Base-by-base conservation (phyloP, 1,140 invertebrate species). In the Drosophila malerkotliana region DNA sequence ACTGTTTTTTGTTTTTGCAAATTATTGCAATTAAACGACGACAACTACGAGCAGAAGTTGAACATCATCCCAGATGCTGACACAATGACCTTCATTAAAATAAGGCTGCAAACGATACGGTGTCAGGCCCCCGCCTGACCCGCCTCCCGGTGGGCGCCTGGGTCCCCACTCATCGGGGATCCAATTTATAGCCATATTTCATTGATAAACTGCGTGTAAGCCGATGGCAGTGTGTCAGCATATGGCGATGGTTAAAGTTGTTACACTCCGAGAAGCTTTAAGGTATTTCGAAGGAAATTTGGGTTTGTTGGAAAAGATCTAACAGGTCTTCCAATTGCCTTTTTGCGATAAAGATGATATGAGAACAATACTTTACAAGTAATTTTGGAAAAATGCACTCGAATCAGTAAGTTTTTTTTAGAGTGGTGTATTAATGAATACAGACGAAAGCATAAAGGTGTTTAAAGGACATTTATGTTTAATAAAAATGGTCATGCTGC, bases 171-270 rank as follows among this genome's bases (percentile, higher is more conserved):
- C 44, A 28, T 48, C 64, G 72, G 57, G 62, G 58, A 56, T 77
- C 66, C 64, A 87, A 78, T 85, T 87, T 85, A 82, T 80, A 67
- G 82, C 71, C 60, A 78, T 75, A 82, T 71, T 87, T 85, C 79
- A 87, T 87, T 87, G 82, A 81, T 81, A 85, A 77, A 85, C 56
- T 81, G 56, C 68, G 63, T 66, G 34, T 48, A 58, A 68, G 32
- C 61, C 61, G 41, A 67, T 60, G 72, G 49, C 67, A 37, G 41
- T 61, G 56, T 49, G 44, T 26, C 52, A 57, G 41, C 67, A 71
- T 71, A 71, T 71, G 66, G 66, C 30, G 28, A 53, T 74, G 53
- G 48, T 47, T 58, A 34, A 21, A 44, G 24, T 54, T 74, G 26
- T 24, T 53, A 41, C 60, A 67, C 63, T 15, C 4, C 14, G 14